Base-by-base conservation (phyloP, 2,888 invertebrate species). In the Sminthurinus aureus region DNA sequence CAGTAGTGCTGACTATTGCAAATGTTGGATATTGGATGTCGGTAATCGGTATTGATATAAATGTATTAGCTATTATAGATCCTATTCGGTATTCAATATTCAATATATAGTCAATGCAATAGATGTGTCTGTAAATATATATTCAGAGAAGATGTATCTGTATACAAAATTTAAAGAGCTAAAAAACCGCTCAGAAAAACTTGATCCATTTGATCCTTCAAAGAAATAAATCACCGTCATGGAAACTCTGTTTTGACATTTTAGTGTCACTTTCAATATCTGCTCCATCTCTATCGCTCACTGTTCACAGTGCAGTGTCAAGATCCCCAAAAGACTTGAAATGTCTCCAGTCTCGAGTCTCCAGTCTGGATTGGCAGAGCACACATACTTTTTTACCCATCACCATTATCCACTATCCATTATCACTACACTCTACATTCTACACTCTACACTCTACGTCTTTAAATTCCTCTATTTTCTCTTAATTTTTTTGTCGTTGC, bases 211-310 rank as follows among this genome's bases (percentile, higher is more conserved):
- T 79, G 79, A 79, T 79, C 79, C 79, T 12, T 69, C 69, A 84
- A 74, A 82, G 76, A 78, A 83, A 85, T 85, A 85, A 85, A 85
- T 85, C 85, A 83, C 85, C 74, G 77, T 81, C 79, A 77, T 66
- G 73, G 79, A 78, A 76, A 73, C 75, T 83, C 73, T 81, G 81
- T 81, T 83, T 83, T 85, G 85, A 85, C 85, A 85, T 83, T 85
- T 50, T 80, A 76, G 80, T 83, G 83, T 85, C 85, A 85, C 81
- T 83, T 81, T 83, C 85, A 85, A 85, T 85, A 85, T 85, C 85
- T 85, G 75, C 77, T 85, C 85, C 85, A 81, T 85, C 85, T 83
- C 79, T 80, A 80, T 83, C 83, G 73, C 83, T 83, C 83, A 83
- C 83, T 24, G 18, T 6, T 58, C 58, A 6, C 58, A 2, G 18